A percentile compares a stretch with the other conserved stretches of the same genome.
phyloP scores from a whole-genome alignment of 53 echinoderm and acorn worm species.

The Actinopyga echinites region DNA sequence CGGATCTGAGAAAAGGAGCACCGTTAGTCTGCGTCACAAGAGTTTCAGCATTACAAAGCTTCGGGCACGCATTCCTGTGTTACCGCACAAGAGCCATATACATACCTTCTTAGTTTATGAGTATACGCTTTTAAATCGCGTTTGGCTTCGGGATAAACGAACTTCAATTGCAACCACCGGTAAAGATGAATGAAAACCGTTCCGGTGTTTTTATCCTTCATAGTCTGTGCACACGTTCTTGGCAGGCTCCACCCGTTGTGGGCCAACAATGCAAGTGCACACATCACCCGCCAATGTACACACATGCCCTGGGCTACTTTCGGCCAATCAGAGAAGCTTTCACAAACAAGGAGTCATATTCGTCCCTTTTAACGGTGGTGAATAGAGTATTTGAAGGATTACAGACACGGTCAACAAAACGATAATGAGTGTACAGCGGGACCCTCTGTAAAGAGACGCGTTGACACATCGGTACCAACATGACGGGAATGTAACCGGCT shows the following conservation, averaged over 20 bases:
- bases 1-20: no score
- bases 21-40: no score
- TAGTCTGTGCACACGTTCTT: neutral
- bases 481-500: no score
- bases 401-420: no score
- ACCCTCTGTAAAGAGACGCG: no score
- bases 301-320: constrained; percentile 1
- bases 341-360: no score
- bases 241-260: neutral
- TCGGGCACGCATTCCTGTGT: neutral
- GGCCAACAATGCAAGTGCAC: neutral
- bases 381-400: no score
- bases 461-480: no score
- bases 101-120: neutral
- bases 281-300: constrained; percentile 21
- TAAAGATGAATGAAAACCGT: neutral
- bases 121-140: neutral
- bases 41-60: neutral
- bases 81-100: neutral
- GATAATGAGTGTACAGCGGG: no score
- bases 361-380: no score
- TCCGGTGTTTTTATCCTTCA: neutral
- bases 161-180: neutral
- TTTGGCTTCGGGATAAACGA: neutral
- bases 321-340: neutral